Evolutionary conservation across 2,113 vertebrate species (phyloP).

Genomic region (Thymallus thymallus): DNA sequence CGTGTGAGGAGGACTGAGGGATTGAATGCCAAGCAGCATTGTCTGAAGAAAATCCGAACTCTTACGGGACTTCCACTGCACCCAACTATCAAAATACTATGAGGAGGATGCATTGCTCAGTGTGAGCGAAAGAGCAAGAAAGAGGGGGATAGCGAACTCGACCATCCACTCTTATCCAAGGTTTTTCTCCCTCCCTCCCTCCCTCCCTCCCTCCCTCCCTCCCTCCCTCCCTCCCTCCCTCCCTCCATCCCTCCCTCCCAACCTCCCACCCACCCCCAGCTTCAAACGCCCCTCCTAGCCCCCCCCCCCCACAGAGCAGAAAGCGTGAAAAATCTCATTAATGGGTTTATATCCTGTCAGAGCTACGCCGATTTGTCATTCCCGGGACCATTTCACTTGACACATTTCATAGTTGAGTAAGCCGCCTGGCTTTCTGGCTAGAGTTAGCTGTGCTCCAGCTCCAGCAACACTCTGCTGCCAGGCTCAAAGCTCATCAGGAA

Average conservation of each 20-base stretch:
- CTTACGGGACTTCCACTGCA: slow-evolving; percentile 41
- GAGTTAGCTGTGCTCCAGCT: slow-evolving; percentile 48
- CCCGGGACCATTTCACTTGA: slow-evolving; percentile 58
- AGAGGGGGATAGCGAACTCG: slow-evolving; percentile 43
- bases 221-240: slow-evolving; percentile 14
- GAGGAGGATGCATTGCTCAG: slow-evolving; percentile 33
- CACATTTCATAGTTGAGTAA: slow-evolving; percentile 79
- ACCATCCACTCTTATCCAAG: slow-evolving; percentile 50
- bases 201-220: too few species aligned
- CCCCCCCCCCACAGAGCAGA: slow-evolving; percentile 70
- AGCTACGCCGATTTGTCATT: slow-evolving; percentile 74
- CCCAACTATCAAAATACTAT: slow-evolving; percentile 18
- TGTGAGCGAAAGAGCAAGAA: slow-evolving; percentile 51
- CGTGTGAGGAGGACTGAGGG: slow-evolving; percentile 29
- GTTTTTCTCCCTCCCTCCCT: background rate
- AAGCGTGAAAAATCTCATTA: slow-evolving; percentile 80
- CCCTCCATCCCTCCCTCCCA: background rate
- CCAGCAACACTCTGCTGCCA: slow-evolving; percentile 44
- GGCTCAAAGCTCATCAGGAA: slow-evolving; percentile 58
- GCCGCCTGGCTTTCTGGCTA: slow-evolving; percentile 55
- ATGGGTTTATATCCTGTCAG: slow-evolving; percentile 83
- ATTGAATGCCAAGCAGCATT: slow-evolving; percentile 30
- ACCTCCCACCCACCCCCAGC: slow-evolving; percentile 31
- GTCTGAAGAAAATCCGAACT: slow-evolving; percentile 45
- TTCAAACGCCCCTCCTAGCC: slow-evolving; percentile 52